Evolutionary conservation across 2,797 vertebrate genomes (phyloP), one percentile per base, ranked within the genome.

Genomic region (Anabacerthia variegaticeps): DNA sequence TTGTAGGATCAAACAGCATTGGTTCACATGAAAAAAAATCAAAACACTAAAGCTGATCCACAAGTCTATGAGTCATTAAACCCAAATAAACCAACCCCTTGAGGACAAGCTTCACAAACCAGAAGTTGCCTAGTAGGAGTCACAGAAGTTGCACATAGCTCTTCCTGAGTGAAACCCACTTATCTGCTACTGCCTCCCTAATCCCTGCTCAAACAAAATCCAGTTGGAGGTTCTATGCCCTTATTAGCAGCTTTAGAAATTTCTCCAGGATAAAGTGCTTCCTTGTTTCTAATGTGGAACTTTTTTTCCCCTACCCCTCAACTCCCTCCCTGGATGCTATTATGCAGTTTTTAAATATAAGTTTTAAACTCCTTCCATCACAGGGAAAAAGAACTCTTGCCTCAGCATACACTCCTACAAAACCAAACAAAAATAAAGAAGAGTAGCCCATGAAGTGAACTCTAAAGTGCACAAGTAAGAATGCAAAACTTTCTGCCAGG

Each of bases 371-470:
- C 28, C 51, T 7, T 32, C 32, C 4, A n/a, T 30, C 34, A 37
- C 15, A 61, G 8, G 2, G 23, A 32, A 67, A 75, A 83, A 52
- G 27, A 68, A 24, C 4, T 5, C 4, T 9, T 4, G 72, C 16
- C 20, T 71, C 0, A 0, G 10, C 30, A 20, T 5, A 44, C 3
- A 3, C 15, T 14, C 20, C 27, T 2, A 5, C 9, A 8, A n/a
- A n/a, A n/a, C n/a, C n/a, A 37, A 37, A 37, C 9, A 37, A 37
- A 37, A 37, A 37, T 61, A 28, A 14, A 17, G 22, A 15, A 39
- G 44, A 21, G 2, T 11, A 71, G 34, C 5, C 2, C 12, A n/a
- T 48, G 6, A 52, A 56, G 8, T 9, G 8, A 76, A 61, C 6
- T 88, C 7, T 62, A n/a, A 79, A 85, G 56, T 28, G 9, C 32